These are phyloP conservation scores for Athalia cordata DNA, from an alignment of 2,888 invertebrate genomes.

Conservation along the genomic window DNA sequence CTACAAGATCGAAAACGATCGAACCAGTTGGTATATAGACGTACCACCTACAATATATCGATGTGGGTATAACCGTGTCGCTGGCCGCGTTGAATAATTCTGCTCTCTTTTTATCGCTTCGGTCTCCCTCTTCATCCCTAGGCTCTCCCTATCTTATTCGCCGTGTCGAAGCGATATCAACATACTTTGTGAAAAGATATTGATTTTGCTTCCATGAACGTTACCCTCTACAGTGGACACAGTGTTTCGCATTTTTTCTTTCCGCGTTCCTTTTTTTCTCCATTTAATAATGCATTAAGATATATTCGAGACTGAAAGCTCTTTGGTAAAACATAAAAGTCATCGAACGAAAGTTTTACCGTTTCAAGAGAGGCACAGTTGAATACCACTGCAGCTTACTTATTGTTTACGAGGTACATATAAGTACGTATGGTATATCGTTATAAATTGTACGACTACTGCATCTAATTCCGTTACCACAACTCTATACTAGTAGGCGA, in stretches of 20 bases:
- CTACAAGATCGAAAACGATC: too few relatives aligned
- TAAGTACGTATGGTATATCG: too few relatives aligned
- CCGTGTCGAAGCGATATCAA: neutral
- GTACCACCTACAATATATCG: too few relatives aligned
- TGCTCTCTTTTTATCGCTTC: neutral
- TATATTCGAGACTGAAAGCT: neutral
- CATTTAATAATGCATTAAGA: neutral
- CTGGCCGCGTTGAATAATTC: conserved; percentile 15
- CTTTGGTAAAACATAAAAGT: neutral
- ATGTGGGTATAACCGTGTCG: too few relatives aligned
- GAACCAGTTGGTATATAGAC: too few relatives aligned
- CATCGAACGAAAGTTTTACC: neutral
- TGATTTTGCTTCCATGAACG: neutral
- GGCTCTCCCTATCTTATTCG: neutral
- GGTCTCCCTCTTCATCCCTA: neutral
- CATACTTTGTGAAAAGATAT: neutral
- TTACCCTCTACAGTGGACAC: neutral
- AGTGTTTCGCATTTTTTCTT: too few relatives aligned
- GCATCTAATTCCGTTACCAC: too few relatives aligned
- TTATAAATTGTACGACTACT: too few relatives aligned
- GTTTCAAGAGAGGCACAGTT: neutral
- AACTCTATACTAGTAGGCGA: too few relatives aligned
- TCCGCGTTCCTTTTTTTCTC: neutral
- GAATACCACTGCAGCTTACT: too few relatives aligned
- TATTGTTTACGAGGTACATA: too few relatives aligned